Base-by-base conservation (phyloP, 2,797 vertebrate species). In the Trichosurus vulpecula region DNA sequence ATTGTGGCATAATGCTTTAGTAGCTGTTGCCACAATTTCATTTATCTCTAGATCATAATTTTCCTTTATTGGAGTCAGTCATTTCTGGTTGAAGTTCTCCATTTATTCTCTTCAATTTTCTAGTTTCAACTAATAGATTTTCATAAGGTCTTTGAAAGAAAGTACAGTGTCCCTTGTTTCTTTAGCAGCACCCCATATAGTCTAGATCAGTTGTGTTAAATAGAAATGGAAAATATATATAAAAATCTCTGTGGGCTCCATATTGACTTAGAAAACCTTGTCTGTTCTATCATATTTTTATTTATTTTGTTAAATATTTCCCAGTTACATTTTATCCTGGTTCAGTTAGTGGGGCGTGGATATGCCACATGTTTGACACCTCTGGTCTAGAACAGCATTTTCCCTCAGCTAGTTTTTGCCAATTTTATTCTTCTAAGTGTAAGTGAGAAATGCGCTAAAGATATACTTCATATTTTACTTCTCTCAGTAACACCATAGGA, bases 1-100 rank as follows among this genome's bases (percentile, higher is more conserved):
- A 22, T 90, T 55, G 54, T 89, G n/a, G 55, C 12, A 58, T 56
- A 91, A 47, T 94, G 13, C 22, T 91, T 94, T 47, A 14, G 55
- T 16, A 30, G n/a, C 13, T 92, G 90, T 6, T 56, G 74, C 31
- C 47, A 95, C 14, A 92, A 89, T 97, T 94, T 92, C 51, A 74
- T 14, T 91, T 93, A 93, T 93, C 16, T 52, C n/a, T 91, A 14
- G 54, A 54, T 91, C 41, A 55, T 31, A 56, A 89, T 81, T 91
- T 58, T 31, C 56, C 56, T 30, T 57, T 57, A 29, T 30, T 57
- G 27, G 56, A 57, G 27, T 30, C 57, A 58, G 11, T 31, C 3
- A 31, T 58, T 58, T 58, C 57, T 58, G 3, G 57, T 58, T 58
- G 57, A 58, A 58, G 30, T 58, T 31, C 30, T 58, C 30, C 3